Base-by-base conservation (phyloP, 2,113 vertebrate genomes). In the Zosterops hypoxanthus region DNA sequence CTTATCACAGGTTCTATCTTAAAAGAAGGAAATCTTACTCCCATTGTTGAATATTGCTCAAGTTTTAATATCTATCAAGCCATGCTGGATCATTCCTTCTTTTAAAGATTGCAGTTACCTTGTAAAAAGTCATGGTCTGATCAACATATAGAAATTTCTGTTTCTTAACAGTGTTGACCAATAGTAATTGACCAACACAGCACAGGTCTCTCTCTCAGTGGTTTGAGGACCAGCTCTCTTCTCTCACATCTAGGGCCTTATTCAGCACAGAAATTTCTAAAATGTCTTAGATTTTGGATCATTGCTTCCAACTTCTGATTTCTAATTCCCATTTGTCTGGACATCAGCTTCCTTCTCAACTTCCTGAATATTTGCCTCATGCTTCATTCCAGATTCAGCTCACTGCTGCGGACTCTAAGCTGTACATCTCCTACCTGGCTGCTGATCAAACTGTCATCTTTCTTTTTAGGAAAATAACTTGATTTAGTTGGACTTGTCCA, bases 131-230 rank as follows among this genome's bases (percentile, higher is more conserved):
- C 6, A 5, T 29, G 10, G 4, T 50, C 31, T 69, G 25, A 26
- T 7, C 6, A 64, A 44, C 5, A 12, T 33, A 13, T 21, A 11
- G 9, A 82, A 84, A 42, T 3, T 17, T 68, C 28, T 63, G 7
- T 23, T 90, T 78, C 20, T 33, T 28, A 42, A 19, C 5, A 22
- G 25, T 68, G 71, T 70, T 34, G 34, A 50, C 25, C 13, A 34
- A 6, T 7, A 21, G 4, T 11, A 59, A 39, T 5, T 46, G 24
- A 60, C 8, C 33, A 76, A 14, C 4, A 8, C 21, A 82, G 23
- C 9, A 34, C 8, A 46, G 2, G 5, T 11, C 22, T 68, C 14
- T 57, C 25, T 72, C 0, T 2, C 2, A 44, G 9, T 0, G 1
- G 3, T 49, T 14, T 59, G 39, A 76, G 21, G 28, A 59, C 29